Evolutionary conservation across 2,888 invertebrate genomes (phyloP).

Genomic region (Prosapia bicincta): DNA sequence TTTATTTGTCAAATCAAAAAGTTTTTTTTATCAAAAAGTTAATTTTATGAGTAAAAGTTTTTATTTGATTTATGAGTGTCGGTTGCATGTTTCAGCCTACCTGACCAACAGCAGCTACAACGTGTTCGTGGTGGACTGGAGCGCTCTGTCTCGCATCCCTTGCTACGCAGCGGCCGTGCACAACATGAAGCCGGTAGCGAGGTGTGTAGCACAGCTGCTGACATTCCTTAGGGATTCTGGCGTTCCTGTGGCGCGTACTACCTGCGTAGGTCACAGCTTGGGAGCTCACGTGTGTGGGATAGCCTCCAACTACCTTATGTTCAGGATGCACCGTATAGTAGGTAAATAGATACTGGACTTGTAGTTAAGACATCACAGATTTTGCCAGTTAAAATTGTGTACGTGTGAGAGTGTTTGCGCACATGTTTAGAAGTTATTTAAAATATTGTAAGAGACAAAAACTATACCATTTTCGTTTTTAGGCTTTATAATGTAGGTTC

Average conservation of each 20-base stretch:
- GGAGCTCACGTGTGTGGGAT: constrained; percentile 76
- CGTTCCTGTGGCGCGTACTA: constrained; percentile 56
- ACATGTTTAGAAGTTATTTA: too few relatives aligned
- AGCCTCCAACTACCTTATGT: constrained; percentile 67
- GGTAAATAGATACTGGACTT: constrained; percentile 49
- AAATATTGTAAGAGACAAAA: too few relatives aligned
- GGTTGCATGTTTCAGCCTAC: constrained; percentile 54
- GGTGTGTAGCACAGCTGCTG: constrained; percentile 64
- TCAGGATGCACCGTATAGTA: constrained; percentile 68
- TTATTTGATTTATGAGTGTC: too few relatives aligned
- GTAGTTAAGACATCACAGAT: too few relatives aligned
- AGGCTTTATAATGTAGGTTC: too few relatives aligned
- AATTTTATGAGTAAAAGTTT: too few relatives aligned
- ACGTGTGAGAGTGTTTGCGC: too few relatives aligned
- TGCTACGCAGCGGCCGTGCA: constrained; percentile 69
- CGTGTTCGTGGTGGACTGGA: constrained; percentile 75
- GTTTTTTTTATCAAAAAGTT: too few relatives aligned
- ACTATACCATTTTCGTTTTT: too few relatives aligned
- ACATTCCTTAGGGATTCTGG: constrained; percentile 62
- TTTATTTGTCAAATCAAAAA: too few relatives aligned
- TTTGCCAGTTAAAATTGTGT: too few relatives aligned
- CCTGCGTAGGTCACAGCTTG: constrained; percentile 69
- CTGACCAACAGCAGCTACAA: constrained; percentile 70
- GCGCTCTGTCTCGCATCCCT: constrained; percentile 66
- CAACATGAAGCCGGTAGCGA: constrained; percentile 67